Percentiles rank a stretch among this genome's conserved stretches.
These are phyloP conservation scores for Ephydatia muelleri DNA, from an alignment of 37 sponge, comb jelly and placozoan species.

Conservation along the genomic window DNA sequence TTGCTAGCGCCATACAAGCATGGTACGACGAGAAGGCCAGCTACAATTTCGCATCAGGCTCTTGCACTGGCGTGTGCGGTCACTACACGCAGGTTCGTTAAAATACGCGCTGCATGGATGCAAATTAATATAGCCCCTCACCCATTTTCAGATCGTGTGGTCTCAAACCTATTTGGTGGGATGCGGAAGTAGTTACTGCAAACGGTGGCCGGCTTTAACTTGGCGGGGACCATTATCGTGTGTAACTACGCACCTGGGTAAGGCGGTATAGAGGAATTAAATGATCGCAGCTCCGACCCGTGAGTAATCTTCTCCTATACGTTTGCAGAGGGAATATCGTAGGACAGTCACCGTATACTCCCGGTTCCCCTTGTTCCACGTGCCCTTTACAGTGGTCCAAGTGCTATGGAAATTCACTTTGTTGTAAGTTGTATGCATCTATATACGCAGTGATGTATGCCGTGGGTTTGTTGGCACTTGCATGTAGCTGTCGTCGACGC, in stretches of 20 bases:
- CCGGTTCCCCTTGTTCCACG: neutral
- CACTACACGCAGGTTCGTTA: too few species aligned
- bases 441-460: too few species aligned
- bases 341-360: neutral
- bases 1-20: neutral
- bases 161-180: conserved; percentile 3
- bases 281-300: too few species aligned
- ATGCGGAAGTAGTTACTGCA: conserved; percentile 23
- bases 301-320: too few species aligned
- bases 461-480: too few species aligned
- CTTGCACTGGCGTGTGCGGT: neutral
- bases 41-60: neutral
- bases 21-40: neutral
- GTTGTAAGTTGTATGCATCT: neutral
- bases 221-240: neutral
- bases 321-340: neutral
- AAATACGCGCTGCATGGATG: too few species aligned
- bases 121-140: too few species aligned
- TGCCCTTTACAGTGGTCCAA: neutral
- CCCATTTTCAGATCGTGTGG: conserved; percentile 23
- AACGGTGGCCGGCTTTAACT: neutral
- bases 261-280: neutral
- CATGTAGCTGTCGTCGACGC: too few species aligned
- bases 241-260: conserved; percentile 50
- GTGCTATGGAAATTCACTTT: neutral